Percentiles rank a stretch among this genome's conserved stretches.
Evolutionary conservation across 2,797 vertebrate genomes (phyloP).

Genomic region (Sarcoramphus papa): DNA sequence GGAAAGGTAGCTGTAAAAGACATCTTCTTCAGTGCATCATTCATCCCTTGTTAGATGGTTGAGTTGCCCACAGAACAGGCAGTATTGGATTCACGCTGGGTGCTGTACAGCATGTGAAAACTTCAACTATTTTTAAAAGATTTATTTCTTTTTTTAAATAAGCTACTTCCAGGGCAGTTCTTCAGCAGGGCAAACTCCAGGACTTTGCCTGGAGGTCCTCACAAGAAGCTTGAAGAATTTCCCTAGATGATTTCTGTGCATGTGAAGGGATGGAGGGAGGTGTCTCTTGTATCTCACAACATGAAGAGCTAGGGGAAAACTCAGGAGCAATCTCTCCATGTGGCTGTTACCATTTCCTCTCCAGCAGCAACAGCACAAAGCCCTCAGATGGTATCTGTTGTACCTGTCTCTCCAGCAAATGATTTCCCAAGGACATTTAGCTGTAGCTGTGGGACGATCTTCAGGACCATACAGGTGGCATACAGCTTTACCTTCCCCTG

Average conservation of each 20-base stretch:
- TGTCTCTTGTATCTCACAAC: background rate
- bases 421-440: background rate
- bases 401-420: background rate
- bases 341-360: background rate
- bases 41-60: background rate
- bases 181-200: background rate
- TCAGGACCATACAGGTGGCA: background rate
- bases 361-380: background rate
- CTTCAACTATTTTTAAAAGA: background rate
- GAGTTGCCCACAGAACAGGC: background rate
- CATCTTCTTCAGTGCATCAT: background rate
- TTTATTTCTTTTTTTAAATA: background rate
- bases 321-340: background rate
- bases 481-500: background rate
- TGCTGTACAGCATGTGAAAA: background rate
- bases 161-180: background rate
- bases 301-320: background rate
- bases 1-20: background rate
- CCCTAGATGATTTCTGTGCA: no score
- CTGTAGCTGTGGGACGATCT: background rate
- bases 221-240: background rate
- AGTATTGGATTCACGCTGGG: background rate
- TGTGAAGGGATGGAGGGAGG: background rate
- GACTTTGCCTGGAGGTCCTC: background rate
- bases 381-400: background rate